Evolutionary conservation across 35 echinoderm and acorn worm genomes (phyloP), one percentile per base, ranked within the genome.

Genomic region (Apostichopus californicus): DNA sequence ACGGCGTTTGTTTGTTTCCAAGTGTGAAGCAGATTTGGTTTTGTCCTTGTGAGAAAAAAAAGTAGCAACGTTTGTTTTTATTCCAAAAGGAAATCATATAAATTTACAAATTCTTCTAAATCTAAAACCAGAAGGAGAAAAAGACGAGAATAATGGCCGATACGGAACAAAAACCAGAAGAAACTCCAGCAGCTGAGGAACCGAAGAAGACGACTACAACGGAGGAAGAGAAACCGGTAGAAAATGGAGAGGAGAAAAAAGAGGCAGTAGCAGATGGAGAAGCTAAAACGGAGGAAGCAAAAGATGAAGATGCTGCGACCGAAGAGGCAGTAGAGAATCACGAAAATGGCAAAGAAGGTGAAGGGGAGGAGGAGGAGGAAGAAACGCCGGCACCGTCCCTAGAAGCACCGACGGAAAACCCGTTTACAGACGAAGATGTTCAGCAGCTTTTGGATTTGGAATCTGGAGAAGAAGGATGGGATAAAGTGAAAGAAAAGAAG

Each of bases 401-500:
- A 9, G 95, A 96, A 13, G 93, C 93, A 9, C 95, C 95, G 4
- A 94, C 90, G 55, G 95, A 96, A 77, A 96, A 96, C 86, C 95
- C 95, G 55, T 94, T 96, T 34, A 94, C 93, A 9, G 95, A 96
- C 72, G 95, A 96, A 21, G 95, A 96, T 91, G 88, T 94, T 18
- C 92, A 96, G 54, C 93, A 96, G 18, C 75, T 96, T 59, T 53
- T 94, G 24, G 87, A 94, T 61, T 80, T 96, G 22, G 95, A 96
- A 60, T 85, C 95, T 6, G 89, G 78, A 26, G 95, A 96, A 68
- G 95, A 96, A 80, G 95, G 95, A 1, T 96, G 95, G 95, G 93
- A 96, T 56, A 96, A 94, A 73, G 87, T 92, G 14, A 96, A 96
- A 86, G 94, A 96, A 56, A 91, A 94, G 55, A 96, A 96, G 64